Base-by-base conservation (phyloP, 2,113 vertebrate genomes). In the Coregonus clupeaformis region DNA sequence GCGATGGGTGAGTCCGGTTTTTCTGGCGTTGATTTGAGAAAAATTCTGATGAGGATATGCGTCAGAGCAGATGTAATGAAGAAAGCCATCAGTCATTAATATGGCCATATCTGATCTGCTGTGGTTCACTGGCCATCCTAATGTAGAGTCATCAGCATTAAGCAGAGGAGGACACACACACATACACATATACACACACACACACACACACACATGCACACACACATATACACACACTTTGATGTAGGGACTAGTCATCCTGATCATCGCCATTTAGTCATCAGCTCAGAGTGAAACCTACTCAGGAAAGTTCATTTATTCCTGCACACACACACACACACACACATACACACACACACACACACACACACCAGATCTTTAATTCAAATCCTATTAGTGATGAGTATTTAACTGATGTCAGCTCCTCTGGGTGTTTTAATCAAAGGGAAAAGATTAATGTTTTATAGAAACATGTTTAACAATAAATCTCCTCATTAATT, bases 401-500 rank as follows among this genome's bases (percentile, higher is more conserved):
- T 89, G 90, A 93, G 91, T 93, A 91, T 93, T 92, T 89, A 92
- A 94, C 86, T 90, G 82, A 91, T 91, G 84, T 88, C 88, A 87
- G 89, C 87, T 82, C 87, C 85, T 81, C 84, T 81, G 86, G 86
- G 88, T 87, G 80, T 92, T 90, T 92, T 93, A 94, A 94, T 93
- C 93, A 92, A 90, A 89, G 85, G 80, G 84, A 88, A 88, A 87
- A 86, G 84, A 91, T 92, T 81, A 90, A 93, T 90, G 88, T 91
- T 94, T 92, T 90, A 93, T 90, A 89, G 36, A 80, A 92, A 88
- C 81, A 83, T 90, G 89, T 92, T 92, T 93, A 92, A 92, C 90
- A 91, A 92, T 93, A 92, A 89, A 92, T 93, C 89, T 90, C 84
- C 88, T 89, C 86, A 89, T 89, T 92, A 89, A 90, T 91, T 91